Conservation (phyloP, 2,888 invertebrate genomes). For the Caenorhabditis japonica region DNA sequence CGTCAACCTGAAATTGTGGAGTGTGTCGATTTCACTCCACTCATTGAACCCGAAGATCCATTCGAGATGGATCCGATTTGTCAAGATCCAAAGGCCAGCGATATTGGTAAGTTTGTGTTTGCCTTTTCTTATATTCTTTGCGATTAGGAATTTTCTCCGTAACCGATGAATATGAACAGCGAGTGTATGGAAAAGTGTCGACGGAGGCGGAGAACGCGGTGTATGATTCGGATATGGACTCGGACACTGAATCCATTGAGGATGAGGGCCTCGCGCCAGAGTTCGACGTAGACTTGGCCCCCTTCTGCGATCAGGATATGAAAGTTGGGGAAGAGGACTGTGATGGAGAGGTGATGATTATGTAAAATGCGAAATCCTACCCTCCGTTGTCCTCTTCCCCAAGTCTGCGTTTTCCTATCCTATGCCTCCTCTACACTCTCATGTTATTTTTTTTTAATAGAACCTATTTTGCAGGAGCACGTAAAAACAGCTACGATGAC, state of each 20-base stretch:
- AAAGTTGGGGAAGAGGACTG: constrained; percentile 29
- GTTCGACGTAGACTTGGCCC: constrained; percentile 43
- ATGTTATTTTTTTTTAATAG: neutral
- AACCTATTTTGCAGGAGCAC: constrained; percentile 57
- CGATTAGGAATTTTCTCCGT: constrained; percentile 48
- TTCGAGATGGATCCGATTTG: constrained; percentile 17
- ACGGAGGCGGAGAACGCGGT: constrained; percentile 8
- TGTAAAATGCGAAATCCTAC: constrained; percentile 12
- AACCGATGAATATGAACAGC: constrained; percentile 53
- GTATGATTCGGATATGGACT: constrained; percentile 17
- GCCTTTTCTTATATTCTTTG: neutral
- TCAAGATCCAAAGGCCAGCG: constrained; percentile 22
- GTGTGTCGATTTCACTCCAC: constrained; percentile 70
- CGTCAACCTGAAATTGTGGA: constrained; percentile 73
- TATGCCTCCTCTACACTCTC: neutral
- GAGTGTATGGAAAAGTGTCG: constrained; percentile 34
- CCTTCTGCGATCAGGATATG: constrained; percentile 20
- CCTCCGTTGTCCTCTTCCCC: constrained; percentile 52
- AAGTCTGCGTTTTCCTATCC: constrained; percentile 19
- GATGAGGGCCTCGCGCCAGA: constrained; percentile 41
- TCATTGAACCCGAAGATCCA: constrained; percentile 54
- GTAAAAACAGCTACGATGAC: constrained; percentile 71
- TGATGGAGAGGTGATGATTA: constrained; percentile 4
- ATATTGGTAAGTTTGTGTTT: constrained; percentile 37
- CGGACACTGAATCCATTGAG: constrained; percentile 41